Percentiles rank a stretch among this genome's conserved stretches.
These are phyloP conservation scores for Pampus argenteus DNA, from an alignment of 2,797 vertebrate species.

Conservation along the genomic window DNA sequence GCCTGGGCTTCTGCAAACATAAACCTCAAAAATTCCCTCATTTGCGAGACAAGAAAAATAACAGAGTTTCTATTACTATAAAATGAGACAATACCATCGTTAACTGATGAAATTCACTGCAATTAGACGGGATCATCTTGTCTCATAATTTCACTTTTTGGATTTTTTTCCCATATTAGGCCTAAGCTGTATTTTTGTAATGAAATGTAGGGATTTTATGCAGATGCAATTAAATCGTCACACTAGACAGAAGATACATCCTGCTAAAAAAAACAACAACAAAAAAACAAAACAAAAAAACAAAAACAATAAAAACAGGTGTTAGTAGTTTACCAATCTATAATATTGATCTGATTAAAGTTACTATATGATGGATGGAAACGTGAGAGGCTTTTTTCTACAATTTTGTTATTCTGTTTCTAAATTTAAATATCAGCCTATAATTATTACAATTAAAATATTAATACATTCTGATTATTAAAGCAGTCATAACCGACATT, in stretches of 20 bases:
- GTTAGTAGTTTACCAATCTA: constrained; percentile 23
- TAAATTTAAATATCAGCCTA: not conserved
- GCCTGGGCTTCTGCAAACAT: constrained; percentile 63
- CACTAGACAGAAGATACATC: constrained; percentile 17
- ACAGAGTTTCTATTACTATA: constrained; percentile 50
- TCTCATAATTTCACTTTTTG: constrained; percentile 51
- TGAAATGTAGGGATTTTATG: constrained; percentile 47
- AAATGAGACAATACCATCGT: constrained; percentile 74
- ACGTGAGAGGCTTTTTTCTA: not conserved
- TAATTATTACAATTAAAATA: constrained; percentile 8
- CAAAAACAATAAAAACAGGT: constrained; percentile 29
- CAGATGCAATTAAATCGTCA: constrained; percentile 51
- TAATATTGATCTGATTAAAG: constrained; percentile 36
- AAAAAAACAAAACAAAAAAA: too few species aligned
- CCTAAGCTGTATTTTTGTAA: constrained; percentile 45
- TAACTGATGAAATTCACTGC: constrained; percentile 79
- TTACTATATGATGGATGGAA: constrained; percentile 5
- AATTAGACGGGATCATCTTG: constrained; percentile 67
- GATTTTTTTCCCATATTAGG: constrained; percentile 27
- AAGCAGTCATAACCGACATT: constrained; percentile 14
- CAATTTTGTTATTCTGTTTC: constrained; percentile 4
- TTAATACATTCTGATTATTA: constrained; percentile 13
- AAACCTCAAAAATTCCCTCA: constrained; percentile 52
- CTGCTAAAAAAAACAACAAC: too few species aligned
- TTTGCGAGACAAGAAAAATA: constrained; percentile 66